Evolutionary conservation across 2,113 vertebrate genomes (phyloP).

Genomic region (Leptocoma aspasia): DNA sequence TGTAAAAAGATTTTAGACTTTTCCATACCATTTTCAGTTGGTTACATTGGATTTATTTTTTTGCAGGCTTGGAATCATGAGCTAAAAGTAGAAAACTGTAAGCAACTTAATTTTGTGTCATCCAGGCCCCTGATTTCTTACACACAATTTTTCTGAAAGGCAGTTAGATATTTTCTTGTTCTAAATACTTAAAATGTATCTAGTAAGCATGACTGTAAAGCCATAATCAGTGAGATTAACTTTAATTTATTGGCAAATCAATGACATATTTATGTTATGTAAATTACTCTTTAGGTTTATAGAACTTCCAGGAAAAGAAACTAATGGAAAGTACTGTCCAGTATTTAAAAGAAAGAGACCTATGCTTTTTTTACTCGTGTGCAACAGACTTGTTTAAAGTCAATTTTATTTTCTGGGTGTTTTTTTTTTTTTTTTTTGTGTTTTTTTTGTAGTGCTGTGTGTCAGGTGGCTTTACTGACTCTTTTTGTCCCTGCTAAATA

Average conservation of each 20-base stretch:
- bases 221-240: not conserved
- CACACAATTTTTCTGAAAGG: not conserved
- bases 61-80: not conserved
- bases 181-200: not conserved
- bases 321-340: not conserved
- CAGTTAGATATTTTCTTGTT: not conserved
- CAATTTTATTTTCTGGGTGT: too few species aligned
- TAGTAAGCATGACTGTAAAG: not conserved
- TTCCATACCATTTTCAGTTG: not conserved
- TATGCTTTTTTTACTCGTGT: not conserved
- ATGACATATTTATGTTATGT: accelerated
- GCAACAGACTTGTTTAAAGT: not conserved
- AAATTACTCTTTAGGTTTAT: not conserved
- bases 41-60: not conserved
- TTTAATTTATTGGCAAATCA: not conserved
- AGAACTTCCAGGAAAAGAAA: not conserved
- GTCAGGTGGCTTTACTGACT: not conserved
- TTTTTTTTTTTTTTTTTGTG: not conserved
- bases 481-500: not conserved
- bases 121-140: not conserved
- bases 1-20: not conserved
- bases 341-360: not conserved
- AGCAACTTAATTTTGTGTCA: not conserved
- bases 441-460: accelerated
- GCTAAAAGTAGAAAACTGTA: not conserved